Percentiles rank a stretch among this genome's conserved stretches.
Evolutionary conservation across 2,888 invertebrate species (phyloP).

Genomic region (Embidobia sp.): DNA sequence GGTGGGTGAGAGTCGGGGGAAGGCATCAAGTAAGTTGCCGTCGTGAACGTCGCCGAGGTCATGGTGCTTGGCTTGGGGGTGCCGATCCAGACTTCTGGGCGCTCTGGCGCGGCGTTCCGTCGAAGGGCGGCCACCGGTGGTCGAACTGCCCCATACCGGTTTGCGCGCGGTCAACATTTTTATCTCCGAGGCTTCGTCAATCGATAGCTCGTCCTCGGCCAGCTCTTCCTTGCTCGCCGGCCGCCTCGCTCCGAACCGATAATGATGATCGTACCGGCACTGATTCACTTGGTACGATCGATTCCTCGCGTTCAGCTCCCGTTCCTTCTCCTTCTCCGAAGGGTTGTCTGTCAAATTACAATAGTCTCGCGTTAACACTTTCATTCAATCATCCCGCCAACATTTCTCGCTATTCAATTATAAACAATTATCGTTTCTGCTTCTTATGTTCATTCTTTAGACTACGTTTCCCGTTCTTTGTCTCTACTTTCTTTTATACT

Average conservation of each 20-base stretch:
- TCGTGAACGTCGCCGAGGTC: conserved; percentile 89
- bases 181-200: conserved; percentile 80
- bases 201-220: conserved; percentile 89
- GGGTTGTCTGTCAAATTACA: conserved; percentile 72
- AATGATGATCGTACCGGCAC: conserved; percentile 72
- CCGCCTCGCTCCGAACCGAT: conserved; percentile 76
- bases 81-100: conserved; percentile 80
- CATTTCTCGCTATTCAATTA: too few species aligned
- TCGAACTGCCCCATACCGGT: conserved; percentile 84
- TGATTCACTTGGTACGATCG: conserved; percentile 74
- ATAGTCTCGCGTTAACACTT: too few species aligned
- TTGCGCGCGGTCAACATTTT: conserved; percentile 82
- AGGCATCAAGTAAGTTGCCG: conserved; percentile 89
- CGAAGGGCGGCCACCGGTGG: too few species aligned
- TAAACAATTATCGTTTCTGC: too few species aligned
- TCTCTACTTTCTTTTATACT: too few species aligned
- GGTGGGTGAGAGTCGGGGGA: conserved; percentile 87
- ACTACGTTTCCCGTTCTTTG: too few species aligned
- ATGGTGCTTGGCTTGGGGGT: conserved; percentile 83
- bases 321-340: conserved; percentile 78
- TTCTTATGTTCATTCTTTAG: too few species aligned
- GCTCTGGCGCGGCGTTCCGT: conserved; percentile 83
- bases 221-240: conserved; percentile 91
- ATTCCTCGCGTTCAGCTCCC: conserved; percentile 76
- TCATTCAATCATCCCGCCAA: too few species aligned